Percentiles rank a stretch among this genome's conserved stretches.
These are phyloP conservation scores for Tetragnatha versicolor DNA, from an alignment of 1,140 invertebrate species.

Conservation along the genomic window DNA sequence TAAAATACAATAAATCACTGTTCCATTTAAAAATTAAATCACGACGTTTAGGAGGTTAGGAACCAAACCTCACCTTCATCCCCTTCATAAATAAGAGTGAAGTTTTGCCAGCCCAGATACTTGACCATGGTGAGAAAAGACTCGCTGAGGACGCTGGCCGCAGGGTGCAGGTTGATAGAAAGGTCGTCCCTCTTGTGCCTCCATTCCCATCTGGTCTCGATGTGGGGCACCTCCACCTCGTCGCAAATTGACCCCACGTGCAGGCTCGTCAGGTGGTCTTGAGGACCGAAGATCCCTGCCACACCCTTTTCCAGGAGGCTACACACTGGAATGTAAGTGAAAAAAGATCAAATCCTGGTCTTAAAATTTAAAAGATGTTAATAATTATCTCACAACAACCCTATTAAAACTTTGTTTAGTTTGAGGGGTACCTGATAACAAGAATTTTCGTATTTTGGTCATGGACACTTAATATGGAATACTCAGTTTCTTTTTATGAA, in stretches of 20 bases:
- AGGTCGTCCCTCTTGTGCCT: slow-evolving; percentile 78
- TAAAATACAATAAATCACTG: no score
- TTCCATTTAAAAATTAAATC: no score
- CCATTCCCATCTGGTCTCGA: slow-evolving; percentile 93
- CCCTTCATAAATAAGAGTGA: slow-evolving; percentile 93
- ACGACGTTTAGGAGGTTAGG: no score
- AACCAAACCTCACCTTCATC: slow-evolving; percentile 77
- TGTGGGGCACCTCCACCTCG: slow-evolving; percentile 93
- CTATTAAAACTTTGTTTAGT: no score
- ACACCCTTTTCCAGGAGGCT: slow-evolving; percentile 84
- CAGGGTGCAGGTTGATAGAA: slow-evolving; percentile 93
- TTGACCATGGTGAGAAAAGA: slow-evolving; percentile 88
- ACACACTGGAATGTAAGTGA: slow-evolving; percentile 74
- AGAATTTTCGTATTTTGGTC: no score
- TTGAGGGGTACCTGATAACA: no score
- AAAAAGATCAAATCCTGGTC: not conserved
- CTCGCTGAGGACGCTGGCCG: slow-evolving; percentile 80
- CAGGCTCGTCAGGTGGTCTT: slow-evolving; percentile 84
- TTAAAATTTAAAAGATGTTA: no score
- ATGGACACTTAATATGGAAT: no score
- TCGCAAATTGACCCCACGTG: slow-evolving; percentile 96
- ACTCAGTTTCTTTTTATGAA: no score
- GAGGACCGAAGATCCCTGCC: slow-evolving; percentile 91
- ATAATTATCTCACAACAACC: no score
- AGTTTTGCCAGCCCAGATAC: slow-evolving; percentile 88